Evolutionary conservation across 2,888 invertebrate species (phyloP), one percentile per base, ranked within the genome.

Genomic region (Xestia c-nigrum): DNA sequence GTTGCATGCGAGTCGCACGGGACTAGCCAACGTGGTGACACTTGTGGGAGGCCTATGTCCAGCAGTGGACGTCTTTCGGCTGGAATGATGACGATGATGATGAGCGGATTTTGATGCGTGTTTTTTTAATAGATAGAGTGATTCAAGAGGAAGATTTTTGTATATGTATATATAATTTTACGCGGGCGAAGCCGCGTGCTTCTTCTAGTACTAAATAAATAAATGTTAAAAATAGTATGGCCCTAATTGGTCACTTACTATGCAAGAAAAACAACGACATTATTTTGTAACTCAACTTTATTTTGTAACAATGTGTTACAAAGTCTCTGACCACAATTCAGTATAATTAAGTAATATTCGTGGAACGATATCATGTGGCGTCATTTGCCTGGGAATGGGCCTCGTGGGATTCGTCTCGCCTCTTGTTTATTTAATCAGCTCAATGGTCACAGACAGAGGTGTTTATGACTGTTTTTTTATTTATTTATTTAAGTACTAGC

Each of bases 301-400:
- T 64, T 43, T 43, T 43, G 64, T 64, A 43, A 43, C 40, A 16
- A 10, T 46, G 31, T 55, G 2, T 46, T 38, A 57, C 46, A 19
- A 72, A 69, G 38, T n/a, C n/a, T 46, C 0, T 38, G 76, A 59
- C 47, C 47, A n/a, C 40, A 52, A 43, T 50, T 46, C 2, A 69
- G 40, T 63, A 9, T 63, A 55, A 76, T 77, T 77, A 61, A 19
- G 63, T 80, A 72, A 80, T 72, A 40, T 50, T 64, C 31, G 19
- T 72, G 5, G n/a, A 50, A 78, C 57, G 80, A 80, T 57, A 73
- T 80, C 63, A 80, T 19, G 24, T 0, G 19, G 9, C 52, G 43
- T 14, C 9, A 63, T 16, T 1, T 14, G 61, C 63, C n/a, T 16
- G 71, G 24, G 55, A 80, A 80, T 40, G 14, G 40, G 40, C 31